Conservation (phyloP, 2,113 vertebrate species). For the Cynoglossus semilaevis region DNA sequence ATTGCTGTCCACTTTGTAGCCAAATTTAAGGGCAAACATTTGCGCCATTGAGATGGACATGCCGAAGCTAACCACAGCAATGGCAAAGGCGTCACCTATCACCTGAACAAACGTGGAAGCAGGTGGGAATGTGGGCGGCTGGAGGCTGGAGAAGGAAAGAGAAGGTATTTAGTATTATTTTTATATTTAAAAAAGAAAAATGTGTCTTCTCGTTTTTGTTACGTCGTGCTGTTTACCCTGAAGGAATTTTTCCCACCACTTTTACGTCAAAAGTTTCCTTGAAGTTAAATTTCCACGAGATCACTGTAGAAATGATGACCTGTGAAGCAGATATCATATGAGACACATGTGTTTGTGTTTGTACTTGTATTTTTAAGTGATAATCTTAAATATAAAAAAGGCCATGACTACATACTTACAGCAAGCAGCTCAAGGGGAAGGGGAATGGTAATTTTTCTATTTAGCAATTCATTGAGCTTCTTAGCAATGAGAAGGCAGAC, state of each 20-base stretch:
- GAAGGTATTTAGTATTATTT: accelerated
- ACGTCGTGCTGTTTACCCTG: conserved; percentile 77
- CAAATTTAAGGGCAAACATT: conserved; percentile 92
- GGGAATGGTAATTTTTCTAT: conserved; percentile 80
- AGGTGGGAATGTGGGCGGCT: conserved; percentile 74
- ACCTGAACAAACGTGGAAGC: conserved; percentile 75
- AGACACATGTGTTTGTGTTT: too few relatives aligned
- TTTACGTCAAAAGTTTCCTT: conserved; percentile 73
- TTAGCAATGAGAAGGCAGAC: conserved; percentile 81
- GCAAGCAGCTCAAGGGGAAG: conserved; percentile 89
- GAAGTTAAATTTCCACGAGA: conserved; percentile 82
- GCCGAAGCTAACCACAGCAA: conserved; percentile 89
- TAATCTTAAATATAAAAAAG: neutral
- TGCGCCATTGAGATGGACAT: conserved; percentile 92
- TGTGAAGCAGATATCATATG: conserved; percentile 32
- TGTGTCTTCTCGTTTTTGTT: too few relatives aligned
- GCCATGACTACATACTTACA: conserved; percentile 66
- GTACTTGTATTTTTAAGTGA: too few relatives aligned
- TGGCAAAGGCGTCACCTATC: conserved; percentile 87
- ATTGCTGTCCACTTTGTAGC: conserved; percentile 95
- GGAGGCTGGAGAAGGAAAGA: conserved; percentile 66
- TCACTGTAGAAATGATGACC: conserved; percentile 84
- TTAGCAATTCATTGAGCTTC: conserved; percentile 80
- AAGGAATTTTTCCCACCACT: conserved; percentile 86
- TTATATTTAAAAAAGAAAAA: neutral